Base-by-base conservation (phyloP, 2,888 invertebrate genomes). In the Lycia hirtaria region DNA sequence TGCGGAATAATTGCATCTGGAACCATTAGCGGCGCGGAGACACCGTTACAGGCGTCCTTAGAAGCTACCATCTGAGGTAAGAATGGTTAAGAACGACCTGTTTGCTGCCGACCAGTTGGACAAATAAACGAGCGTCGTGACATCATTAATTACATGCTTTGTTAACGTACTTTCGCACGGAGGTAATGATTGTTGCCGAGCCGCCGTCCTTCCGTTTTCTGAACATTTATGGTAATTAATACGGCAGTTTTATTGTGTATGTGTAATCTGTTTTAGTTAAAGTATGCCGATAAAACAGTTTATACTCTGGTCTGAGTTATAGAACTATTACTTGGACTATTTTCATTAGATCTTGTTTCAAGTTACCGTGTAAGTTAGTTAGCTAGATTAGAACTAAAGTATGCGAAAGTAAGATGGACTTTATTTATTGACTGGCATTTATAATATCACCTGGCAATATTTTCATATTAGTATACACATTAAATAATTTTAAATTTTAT, bases 71-170 rank as follows among this genome's bases (percentile, higher is more conserved):
- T 77, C 78, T 73, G 58, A 72, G 75, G 72, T 73, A 76, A 78
- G 77, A 80, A 78, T 75, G 86, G 75, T 71, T 73, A 76, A 78
- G 77, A 80, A 78, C 75, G 86, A 89, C 87, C 88, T 87, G 87
- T 87, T 85, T 87, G 78, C 81, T 67, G 75, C 72, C 78, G 77
- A 74, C 80, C 85, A 58, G 85, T 81, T 86, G 87, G 70, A 79
- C 87, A 88, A 88, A 88, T 75, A 87, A 64, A 68, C 75, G 67
- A 62, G 53, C 80, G 84, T 81, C 81, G 72, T 62, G 75, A 82
- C 75, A 87, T 87, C 88, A 88, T 89, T 87, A 87, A 88, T 89
- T 85, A 83, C 71, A 64, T 65, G 61, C 76, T 73, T 80, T 80
- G 79, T 74, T 75, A 72, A 64, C 65, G 72, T 72, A 76, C 53